Conservation (phyloP, 2,888 invertebrate species). For the Gandaritis pyraliata region DNA sequence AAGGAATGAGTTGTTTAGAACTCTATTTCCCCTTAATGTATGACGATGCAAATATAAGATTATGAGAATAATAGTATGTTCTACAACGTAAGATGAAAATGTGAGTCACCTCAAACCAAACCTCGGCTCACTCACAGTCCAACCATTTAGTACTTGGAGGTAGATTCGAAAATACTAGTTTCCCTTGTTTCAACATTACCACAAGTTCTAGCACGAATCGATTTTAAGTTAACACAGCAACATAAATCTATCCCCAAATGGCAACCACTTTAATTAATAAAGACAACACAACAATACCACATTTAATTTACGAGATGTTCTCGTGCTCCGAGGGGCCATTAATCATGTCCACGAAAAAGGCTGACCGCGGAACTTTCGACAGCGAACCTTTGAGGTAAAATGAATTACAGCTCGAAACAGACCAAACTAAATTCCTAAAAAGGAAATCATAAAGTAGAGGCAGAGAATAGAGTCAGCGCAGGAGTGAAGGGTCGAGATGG, state of each 20-base stretch:
- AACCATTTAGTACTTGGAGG: background rate
- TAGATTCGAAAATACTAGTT: background rate
- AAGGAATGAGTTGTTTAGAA: too few species aligned
- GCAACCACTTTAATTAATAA: constrained; percentile 37
- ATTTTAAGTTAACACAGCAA: constrained; percentile 10
- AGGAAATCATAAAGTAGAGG: constrained; percentile 1
- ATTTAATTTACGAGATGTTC: constrained; percentile 42
- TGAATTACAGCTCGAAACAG: constrained; percentile 13
- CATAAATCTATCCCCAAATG: constrained; percentile 16
- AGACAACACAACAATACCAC: constrained; percentile 34
- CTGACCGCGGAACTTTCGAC: constrained; percentile 29
- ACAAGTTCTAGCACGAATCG: constrained; percentile 8
- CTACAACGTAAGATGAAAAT: too few species aligned
- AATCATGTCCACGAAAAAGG: constrained; percentile 40
- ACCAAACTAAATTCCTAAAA: background rate
- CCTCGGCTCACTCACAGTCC: too few species aligned
- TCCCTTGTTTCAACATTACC: constrained; percentile 6
- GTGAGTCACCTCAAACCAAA: too few species aligned
- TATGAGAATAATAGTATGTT: too few species aligned
- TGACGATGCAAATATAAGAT: too few species aligned
- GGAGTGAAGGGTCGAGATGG: background rate
- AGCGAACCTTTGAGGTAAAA: constrained; percentile 11
- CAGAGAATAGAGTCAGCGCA: background rate
- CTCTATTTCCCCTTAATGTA: too few species aligned
- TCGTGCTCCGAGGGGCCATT: constrained; percentile 31